Conservation (phyloP, 2,888 invertebrate genomes). For the Incurvaria masculella region DNA sequence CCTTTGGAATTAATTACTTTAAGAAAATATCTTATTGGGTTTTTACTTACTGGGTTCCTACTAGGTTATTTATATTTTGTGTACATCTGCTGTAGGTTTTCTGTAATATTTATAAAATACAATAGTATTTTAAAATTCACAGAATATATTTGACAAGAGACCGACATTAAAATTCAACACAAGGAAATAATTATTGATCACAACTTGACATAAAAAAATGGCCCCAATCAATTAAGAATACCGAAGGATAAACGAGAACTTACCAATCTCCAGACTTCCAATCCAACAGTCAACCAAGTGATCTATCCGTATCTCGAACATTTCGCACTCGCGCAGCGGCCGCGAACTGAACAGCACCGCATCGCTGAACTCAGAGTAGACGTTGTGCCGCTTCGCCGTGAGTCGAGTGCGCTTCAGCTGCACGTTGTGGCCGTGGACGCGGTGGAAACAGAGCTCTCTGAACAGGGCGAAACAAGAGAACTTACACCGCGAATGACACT, state of each 20-base stretch:
- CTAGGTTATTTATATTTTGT: too few species aligned
- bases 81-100: too few species aligned
- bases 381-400: conserved; percentile 82
- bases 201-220: too few species aligned
- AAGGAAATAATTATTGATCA: too few species aligned
- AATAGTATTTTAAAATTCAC: too few species aligned
- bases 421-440: conserved; percentile 86
- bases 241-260: conserved; percentile 17
- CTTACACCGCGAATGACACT: conserved; percentile 2
- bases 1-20: too few species aligned
- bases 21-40: too few species aligned
- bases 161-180: too few species aligned
- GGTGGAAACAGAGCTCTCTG: conserved; percentile 83
- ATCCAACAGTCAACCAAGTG: conserved; percentile 92
- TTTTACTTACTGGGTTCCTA: too few species aligned
- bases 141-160: too few species aligned
- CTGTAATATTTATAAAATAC: too few species aligned
- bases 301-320: conserved; percentile 89
- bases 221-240: too few species aligned
- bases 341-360: conserved; percentile 90
- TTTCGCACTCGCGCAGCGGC: conserved; percentile 82
- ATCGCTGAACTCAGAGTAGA: conserved; percentile 91
- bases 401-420: conserved; percentile 79
- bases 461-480: conserved; percentile 15
- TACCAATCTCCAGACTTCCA: conserved; percentile 86